phyloP scores from a whole-genome alignment of 2,797 vertebrate genomes.

The Echiichthys vipera region DNA sequence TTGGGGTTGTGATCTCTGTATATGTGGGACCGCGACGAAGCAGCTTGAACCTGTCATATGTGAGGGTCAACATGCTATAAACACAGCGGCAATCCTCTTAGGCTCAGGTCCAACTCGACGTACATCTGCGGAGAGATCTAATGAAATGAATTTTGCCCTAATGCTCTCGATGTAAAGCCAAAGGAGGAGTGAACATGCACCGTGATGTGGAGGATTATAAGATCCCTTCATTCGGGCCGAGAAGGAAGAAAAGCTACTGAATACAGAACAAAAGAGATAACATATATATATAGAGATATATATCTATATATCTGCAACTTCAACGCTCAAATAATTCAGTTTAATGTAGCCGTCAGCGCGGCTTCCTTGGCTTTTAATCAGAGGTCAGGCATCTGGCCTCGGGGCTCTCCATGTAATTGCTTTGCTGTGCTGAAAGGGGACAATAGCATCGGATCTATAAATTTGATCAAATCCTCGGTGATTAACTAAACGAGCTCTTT shows the following conservation, averaged over 20 bases:
- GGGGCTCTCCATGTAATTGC: constrained; percentile 47
- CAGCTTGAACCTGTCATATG: constrained; percentile 44
- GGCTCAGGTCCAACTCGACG: constrained; percentile 62
- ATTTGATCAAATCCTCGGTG: constrained; percentile 65
- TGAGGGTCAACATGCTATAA: constrained; percentile 30
- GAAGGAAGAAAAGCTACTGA: not conserved
- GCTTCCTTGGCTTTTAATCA: constrained; percentile 46
- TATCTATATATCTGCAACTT: too few species aligned
- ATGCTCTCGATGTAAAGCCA: constrained; percentile 52
- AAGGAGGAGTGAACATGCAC: constrained; percentile 7
- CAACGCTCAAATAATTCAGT: constrained; percentile 32
- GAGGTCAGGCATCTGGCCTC: constrained; percentile 52
- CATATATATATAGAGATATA: too few species aligned
- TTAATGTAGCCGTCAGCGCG: constrained; percentile 32
- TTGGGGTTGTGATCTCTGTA: constrained; percentile 39
- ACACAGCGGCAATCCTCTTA: constrained; percentile 69
- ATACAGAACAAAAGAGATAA: constrained; percentile 29
- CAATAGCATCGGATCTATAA: constrained; percentile 66
- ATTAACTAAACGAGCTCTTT: constrained; percentile 73
- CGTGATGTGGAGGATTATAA: constrained; percentile 50
- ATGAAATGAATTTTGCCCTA: constrained; percentile 64
- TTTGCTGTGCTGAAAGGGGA: constrained; percentile 52
- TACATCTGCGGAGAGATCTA: constrained; percentile 59
- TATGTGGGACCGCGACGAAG: constrained; percentile 27
- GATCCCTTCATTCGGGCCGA: constrained; percentile 9